phyloP scores from a whole-genome alignment of 2,113 vertebrate species.

The Pelecanus crispus region DNA sequence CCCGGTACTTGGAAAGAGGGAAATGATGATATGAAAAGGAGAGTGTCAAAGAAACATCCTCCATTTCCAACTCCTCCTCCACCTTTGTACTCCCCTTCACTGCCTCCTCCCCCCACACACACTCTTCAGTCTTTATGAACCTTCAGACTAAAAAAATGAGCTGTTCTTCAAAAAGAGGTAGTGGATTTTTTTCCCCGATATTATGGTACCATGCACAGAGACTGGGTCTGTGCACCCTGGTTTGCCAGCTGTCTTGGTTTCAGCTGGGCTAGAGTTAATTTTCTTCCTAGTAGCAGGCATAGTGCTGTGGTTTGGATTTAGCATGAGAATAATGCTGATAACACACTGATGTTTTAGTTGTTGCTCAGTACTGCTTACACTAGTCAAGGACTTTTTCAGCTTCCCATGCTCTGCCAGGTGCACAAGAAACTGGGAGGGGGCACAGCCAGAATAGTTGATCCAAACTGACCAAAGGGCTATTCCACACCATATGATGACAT shows the following conservation, averaged over 20 bases:
- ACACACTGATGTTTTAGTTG: too few relatives aligned
- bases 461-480: too few relatives aligned
- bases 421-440: too few relatives aligned
- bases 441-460: too few relatives aligned
- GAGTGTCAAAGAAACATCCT: constrained; percentile 4
- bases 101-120: not conserved
- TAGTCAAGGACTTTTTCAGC: too few relatives aligned
- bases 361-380: too few relatives aligned
- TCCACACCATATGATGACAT: too few relatives aligned
- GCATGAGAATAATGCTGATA: too few relatives aligned
- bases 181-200: not conserved
- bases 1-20: not conserved
- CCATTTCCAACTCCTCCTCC: not conserved
- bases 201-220: not conserved
- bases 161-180: not conserved
- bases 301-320: too few relatives aligned
- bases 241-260: not conserved
- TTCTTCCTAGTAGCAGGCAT: too few relatives aligned
- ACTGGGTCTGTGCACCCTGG: not conserved
- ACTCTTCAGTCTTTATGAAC: not conserved
- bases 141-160: not conserved
- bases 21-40: not conserved
- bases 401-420: too few relatives aligned
- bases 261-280: too few relatives aligned
- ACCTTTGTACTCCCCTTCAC: not conserved